A percentile compares a stretch with the other conserved stretches of the same genome.
phyloP scores from a whole-genome alignment of 1,140 invertebrate genomes.

The Adoxophyes honmai region DNA sequence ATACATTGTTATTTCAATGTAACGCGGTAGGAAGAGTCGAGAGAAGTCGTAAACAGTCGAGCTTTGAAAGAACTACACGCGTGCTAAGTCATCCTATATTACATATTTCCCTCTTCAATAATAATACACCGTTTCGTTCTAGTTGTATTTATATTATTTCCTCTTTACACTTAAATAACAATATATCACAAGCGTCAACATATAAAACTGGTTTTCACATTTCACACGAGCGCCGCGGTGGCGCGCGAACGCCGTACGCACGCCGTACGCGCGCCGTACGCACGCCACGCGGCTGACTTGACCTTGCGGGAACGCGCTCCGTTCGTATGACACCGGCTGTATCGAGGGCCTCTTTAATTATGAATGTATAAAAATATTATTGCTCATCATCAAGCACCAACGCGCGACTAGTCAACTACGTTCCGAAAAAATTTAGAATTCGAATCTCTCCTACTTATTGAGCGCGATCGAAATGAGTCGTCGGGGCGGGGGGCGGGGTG shows the following conservation, averaged over 20 bases:
- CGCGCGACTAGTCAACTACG: conserved; percentile 70
- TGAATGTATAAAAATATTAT: conserved; percentile 77
- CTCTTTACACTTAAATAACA: conserved; percentile 75
- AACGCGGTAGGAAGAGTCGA: conserved; percentile 40
- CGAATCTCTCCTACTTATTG: conserved; percentile 61
- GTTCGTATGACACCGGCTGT: conserved; percentile 24
- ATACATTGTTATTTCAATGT: conserved; percentile 75
- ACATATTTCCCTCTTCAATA: conserved; percentile 44
- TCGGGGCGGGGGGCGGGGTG: conserved; percentile 25
- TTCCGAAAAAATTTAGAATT: conserved; percentile 68
- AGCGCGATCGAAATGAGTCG: conserved; percentile 36
- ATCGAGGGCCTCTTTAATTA: conserved; percentile 49
- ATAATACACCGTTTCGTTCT: conserved; percentile 50
- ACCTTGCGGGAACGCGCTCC: conserved; percentile 41
- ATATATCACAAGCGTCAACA: conserved; percentile 75
- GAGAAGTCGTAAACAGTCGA: conserved; percentile 30
- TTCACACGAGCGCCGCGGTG: conserved; percentile 2
- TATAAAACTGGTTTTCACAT: conserved; percentile 49
- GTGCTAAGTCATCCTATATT: conserved; percentile 55
- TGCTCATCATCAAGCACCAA: conserved; percentile 74
- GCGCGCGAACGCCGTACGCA: neutral
- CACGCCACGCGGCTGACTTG: conserved; percentile 45
- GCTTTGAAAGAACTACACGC: conserved; percentile 44
- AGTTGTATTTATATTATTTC: conserved; percentile 59
- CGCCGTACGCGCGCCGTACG: neutral